These are phyloP conservation scores for Danio choprae DNA, from an alignment of 2,797 vertebrate species.

Conservation along the genomic window DNA sequence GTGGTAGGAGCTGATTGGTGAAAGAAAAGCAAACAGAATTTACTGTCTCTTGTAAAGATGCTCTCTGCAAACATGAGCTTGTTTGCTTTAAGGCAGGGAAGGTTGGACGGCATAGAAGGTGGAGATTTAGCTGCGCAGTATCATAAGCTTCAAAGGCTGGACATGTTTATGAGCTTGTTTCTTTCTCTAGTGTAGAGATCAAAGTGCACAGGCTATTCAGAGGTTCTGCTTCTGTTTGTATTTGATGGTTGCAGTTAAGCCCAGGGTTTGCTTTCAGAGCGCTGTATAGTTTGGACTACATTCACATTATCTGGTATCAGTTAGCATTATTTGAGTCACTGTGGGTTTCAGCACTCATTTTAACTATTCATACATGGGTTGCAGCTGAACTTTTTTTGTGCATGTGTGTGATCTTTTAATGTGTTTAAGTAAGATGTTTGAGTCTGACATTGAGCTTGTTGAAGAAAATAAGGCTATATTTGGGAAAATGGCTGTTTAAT, in stretches of 20 bases:
- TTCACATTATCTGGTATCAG: conserved; percentile 14
- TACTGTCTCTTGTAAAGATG: conserved; percentile 64
- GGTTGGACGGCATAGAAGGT: conserved; percentile 48
- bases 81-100: conserved; percentile 64
- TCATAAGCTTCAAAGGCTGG: conserved; percentile 69
- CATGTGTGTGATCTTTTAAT: not conserved
- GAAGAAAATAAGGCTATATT: not conserved
- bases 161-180: conserved; percentile 65
- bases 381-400: conserved; percentile 3
- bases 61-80: conserved; percentile 60
- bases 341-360: not conserved
- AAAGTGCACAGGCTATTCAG: conserved; percentile 61
- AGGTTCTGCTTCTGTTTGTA: conserved; percentile 51
- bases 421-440: not conserved
- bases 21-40: conserved; percentile 49
- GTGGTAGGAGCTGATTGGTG: conserved; percentile 12
- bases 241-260: conserved; percentile 33
- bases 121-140: conserved; percentile 56
- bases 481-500: not conserved
- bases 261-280: not conserved
- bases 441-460: not conserved
- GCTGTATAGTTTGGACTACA: conserved; percentile 11
- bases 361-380: not conserved
- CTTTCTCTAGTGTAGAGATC: conserved; percentile 59
- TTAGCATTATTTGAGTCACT: not conserved